Base-by-base conservation (phyloP, 2,888 invertebrate genomes). In the Habroteleia sp. region DNA sequence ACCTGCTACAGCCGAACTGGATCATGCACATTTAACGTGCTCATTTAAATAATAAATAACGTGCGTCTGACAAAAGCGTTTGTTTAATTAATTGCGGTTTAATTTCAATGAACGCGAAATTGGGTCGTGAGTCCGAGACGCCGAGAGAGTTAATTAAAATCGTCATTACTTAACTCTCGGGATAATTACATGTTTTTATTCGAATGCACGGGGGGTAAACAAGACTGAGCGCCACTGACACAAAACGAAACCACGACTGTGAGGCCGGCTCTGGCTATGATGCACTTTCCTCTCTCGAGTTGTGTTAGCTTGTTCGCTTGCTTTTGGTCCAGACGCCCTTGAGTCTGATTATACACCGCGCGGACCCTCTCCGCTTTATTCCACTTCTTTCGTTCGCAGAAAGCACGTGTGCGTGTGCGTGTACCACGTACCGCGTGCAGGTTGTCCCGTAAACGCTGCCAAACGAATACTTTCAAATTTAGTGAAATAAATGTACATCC, bases 241-340 rank as follows among this genome's bases (percentile, higher is more conserved):
- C 68, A 74, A 81, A 81, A 63, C 77, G 77, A 80, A 82, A 81
- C 76, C 80, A 77, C 76, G 71, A 60, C 72, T 29, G 63, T 10
- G 76, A 72, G 75, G 71, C n/a, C n/a, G 68, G 54, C 72, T 76
- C 72, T 68, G 73, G 62, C 76, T 77, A 68, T 62, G 79, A 77
- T 81, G 82, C 80, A 80, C 82, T 83, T 82, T 81, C 77, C 78
- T 78, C 81, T 79, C 76, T 78, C 77, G 52, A 77, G 76, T 77
- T 77, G 72, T 74, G 41, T 33, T 62, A 50, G 66, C 58, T 60
- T 73, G 66, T 69, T 65, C 41, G 56, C 44, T 75, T 33, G 76
- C 69, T 82, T 82, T 83, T 82, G 79, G 81, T 80, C 80, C 84
- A 83, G 84, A 85, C 83, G 83, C 84, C 84, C 85, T 85, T 84